These are phyloP conservation scores for Melangyna quadrimaculata DNA, from an alignment of 2,888 invertebrate genomes.

Conservation along the genomic window DNA sequence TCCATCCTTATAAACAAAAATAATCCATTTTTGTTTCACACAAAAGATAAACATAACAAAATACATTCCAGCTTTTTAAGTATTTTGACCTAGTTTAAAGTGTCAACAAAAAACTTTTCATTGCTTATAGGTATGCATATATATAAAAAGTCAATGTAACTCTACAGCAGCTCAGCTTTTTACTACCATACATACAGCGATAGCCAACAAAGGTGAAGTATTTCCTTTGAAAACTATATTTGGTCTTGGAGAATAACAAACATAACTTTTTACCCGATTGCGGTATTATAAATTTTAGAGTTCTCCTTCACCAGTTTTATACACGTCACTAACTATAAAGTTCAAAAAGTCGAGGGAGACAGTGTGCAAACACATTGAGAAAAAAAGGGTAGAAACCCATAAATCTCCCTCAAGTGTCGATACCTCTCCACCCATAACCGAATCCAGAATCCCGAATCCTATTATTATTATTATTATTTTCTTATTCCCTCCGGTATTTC, in stretches of 20 bases:
- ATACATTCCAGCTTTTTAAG: slow-evolving; percentile 12
- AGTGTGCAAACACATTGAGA: slow-evolving; percentile 57
- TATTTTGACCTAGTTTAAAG: slow-evolving; percentile 26
- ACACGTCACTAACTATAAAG: slow-evolving; percentile 69
- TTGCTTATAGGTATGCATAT: too few relatives aligned
- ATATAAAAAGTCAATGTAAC: background rate
- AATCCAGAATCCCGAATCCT: slow-evolving; percentile 62
- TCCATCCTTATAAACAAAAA: background rate
- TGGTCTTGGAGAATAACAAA: slow-evolving; percentile 21
- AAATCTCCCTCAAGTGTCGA: slow-evolving; percentile 80
- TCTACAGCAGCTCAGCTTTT: background rate
- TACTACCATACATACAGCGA: background rate
- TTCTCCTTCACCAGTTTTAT: slow-evolving; percentile 40
- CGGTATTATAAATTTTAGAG: slow-evolving; percentile 37
- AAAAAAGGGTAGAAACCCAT: slow-evolving; percentile 80
- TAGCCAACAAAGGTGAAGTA: slow-evolving; percentile 18
- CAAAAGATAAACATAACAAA: slow-evolving; percentile 16
- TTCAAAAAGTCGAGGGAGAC: slow-evolving; percentile 54
- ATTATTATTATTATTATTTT: slow-evolving; percentile 75
- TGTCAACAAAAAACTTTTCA: slow-evolving; percentile 25
- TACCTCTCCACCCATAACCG: slow-evolving; percentile 67
- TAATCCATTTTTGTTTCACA: slow-evolving; percentile 2
- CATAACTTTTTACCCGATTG: slow-evolving; percentile 51
- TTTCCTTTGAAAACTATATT: slow-evolving; percentile 24
- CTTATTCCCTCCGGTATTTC: slow-evolving; percentile 75